Base-by-base conservation (phyloP, 37 sponge, comb jelly and placozoan species). In the Tethya wilhelma region DNA sequence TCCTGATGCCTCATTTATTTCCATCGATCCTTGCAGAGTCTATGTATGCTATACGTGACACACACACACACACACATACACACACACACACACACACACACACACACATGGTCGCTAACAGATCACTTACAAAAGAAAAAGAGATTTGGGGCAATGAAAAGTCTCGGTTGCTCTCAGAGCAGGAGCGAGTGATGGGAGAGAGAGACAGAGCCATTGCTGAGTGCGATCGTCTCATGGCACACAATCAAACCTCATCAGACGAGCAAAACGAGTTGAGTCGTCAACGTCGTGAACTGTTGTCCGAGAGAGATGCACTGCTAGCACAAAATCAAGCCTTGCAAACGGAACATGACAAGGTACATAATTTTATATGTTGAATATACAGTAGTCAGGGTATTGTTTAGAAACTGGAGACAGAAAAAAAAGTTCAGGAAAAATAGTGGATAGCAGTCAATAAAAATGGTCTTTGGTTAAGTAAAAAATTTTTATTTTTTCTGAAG, bases 141-240 rank as follows among this genome's bases (percentile, higher is more conserved):
- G 79, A 79, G 58, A 37, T 65, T 25, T 79, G 67, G 79, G 55
- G 73, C 34, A 40, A 31, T 28, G 86, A 85, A 55, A 44, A 60
- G 37, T 31, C 64, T 0, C 44, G 79, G 12, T 63, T 89, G 12
- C 63, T 53, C 25, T 3, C 56, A 11, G 78, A 77, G 45, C 67
- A 59, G 56, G 76, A 90, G 82, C 68, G 70, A 34, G 66, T 90
- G 39, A 38, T 62, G 7, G 14, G 17, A 3, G 90, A 90, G 66
- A 80, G 85, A 38, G 68, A 85, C 29, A 45, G 8, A 11, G 81
- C 81, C 26, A n/a, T 80, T 4, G 75, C 56, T 25, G 77, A 85
- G 57, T 70, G 77, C 71, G 77, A 90, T 59, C 44, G 42, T 31
- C 72, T 85, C 17, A 67, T 73, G 78, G 64, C 76, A 5, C 64